These are phyloP conservation scores for Gephyroberyx darwinii DNA, from an alignment of 2,797 vertebrate species.

Conservation along the genomic window DNA sequence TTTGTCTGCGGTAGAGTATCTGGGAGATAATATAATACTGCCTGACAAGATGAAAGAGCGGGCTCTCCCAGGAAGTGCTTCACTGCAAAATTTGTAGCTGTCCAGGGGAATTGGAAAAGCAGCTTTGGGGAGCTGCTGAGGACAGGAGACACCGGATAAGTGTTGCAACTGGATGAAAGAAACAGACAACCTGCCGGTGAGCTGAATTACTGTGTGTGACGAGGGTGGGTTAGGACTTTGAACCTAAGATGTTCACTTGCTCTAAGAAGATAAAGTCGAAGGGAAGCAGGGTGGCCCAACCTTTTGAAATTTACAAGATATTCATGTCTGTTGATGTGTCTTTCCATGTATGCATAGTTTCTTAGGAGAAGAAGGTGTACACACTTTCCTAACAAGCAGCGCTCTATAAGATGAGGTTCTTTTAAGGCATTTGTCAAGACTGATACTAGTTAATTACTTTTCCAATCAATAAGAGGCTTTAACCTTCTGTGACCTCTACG, in stretches of 20 bases:
- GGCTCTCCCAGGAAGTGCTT: constrained; percentile 24
- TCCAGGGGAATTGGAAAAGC: constrained; percentile 40
- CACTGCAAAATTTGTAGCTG: constrained; percentile 26
- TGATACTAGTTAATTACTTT: constrained; percentile 69
- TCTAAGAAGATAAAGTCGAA: constrained; percentile 14
- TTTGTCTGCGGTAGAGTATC: background rate
- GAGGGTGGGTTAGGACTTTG: constrained; percentile 15
- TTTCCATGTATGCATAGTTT: constrained; percentile 5
- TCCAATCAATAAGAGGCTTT: constrained; percentile 70
- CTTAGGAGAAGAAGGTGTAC: background rate
- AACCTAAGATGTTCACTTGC: constrained; percentile 19
- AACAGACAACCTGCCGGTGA: constrained; percentile 10
- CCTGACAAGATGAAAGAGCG: constrained; percentile 27
- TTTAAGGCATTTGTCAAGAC: constrained; percentile 44
- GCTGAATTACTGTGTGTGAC: constrained; percentile 31
- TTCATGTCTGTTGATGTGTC: constrained; percentile 22
- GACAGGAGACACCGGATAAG: constrained; percentile 29
- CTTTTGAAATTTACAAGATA: background rate
- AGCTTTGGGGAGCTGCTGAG: constrained; percentile 30
- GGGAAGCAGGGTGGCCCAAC: constrained; percentile 11
- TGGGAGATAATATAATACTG: background rate
- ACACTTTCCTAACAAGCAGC: background rate
- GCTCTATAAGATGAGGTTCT: constrained; percentile 19
- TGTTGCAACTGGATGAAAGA: constrained; percentile 36
- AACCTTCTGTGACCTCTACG: constrained; percentile 66